Evolutionary conservation across 2,888 invertebrate species (phyloP).

Genomic region (Thereva unica): DNA sequence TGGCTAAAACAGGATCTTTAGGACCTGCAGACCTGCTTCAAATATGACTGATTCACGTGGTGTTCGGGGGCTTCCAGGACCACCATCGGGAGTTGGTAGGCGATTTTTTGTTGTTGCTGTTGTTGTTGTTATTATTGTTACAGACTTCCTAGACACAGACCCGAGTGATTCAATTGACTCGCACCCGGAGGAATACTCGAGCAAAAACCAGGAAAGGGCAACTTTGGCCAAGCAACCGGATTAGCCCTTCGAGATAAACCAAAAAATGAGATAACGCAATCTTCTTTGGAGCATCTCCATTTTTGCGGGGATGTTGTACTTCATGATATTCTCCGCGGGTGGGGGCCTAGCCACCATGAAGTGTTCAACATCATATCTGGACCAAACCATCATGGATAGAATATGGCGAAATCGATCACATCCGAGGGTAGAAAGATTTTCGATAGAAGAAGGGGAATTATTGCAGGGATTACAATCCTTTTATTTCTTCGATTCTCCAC

Average conservation of each 20-base stretch:
- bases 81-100: too few species aligned
- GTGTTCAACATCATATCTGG: conserved; percentile 20
- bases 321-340: too few species aligned
- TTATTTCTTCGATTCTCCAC: conserved; percentile 16
- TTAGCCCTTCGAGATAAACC: conserved; percentile 3
- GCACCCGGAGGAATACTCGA: conserved; percentile 14
- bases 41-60: too few species aligned
- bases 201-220: neutral
- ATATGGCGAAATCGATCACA: conserved; percentile 28
- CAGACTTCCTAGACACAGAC: conserved; percentile 3
- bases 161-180: conserved; percentile 21
- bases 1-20: conserved; percentile 1
- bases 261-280: conserved; percentile 25
- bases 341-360: neutral
- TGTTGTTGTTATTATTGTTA: neutral
- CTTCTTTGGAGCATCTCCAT: conserved; percentile 14
- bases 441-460: conserved; percentile 12
- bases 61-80: too few species aligned
- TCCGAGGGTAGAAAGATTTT: neutral
- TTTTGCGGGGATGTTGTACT: conserved; percentile 10
- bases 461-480: conserved; percentile 23
- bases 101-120: too few species aligned
- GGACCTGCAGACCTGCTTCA: too few species aligned
- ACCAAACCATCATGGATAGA: neutral
- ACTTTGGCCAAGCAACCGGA: neutral